Percentiles rank a stretch among this genome's conserved stretches.
Conservation (phyloP, 2,113 vertebrate species). For the Oreotrochilus melanogaster region DNA sequence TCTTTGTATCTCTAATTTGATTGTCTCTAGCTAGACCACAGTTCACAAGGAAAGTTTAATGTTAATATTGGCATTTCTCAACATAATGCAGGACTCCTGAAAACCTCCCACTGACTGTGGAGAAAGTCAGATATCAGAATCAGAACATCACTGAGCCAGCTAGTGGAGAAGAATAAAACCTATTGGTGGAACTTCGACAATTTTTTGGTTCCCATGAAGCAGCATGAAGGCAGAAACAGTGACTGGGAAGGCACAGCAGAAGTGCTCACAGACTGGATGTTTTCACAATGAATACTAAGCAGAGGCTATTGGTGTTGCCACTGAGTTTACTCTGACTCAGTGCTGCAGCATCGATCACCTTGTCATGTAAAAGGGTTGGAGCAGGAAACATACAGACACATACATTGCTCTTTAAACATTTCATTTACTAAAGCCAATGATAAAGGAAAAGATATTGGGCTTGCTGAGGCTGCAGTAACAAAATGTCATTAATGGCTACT, state of each 20-base stretch:
- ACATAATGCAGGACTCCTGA: rapidly evolving
- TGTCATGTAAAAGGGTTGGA: neutral
- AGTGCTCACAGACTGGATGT: neutral
- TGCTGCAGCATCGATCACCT: neutral
- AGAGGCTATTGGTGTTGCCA: neutral
- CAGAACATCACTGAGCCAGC: neutral
- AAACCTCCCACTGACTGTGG: neutral
- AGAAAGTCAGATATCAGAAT: neutral
- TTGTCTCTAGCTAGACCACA: neutral
- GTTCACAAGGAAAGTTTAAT: neutral
- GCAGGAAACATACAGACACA: neutral
- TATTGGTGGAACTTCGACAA: neutral
- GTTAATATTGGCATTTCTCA: neutral
- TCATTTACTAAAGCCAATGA: neutral
- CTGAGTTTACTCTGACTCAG: neutral
- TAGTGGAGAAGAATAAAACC: neutral
- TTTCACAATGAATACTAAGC: neutral
- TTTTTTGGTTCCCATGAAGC: neutral
- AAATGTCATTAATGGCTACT: neutral
- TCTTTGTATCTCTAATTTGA: neutral
- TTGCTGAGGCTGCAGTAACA: neutral
- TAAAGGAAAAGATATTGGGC: neutral
- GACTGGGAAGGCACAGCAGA: neutral
- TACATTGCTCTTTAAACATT: neutral
- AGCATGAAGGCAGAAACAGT: neutral